phyloP scores from a whole-genome alignment of 2,797 vertebrate species.

The Margarornis squamiger region DNA sequence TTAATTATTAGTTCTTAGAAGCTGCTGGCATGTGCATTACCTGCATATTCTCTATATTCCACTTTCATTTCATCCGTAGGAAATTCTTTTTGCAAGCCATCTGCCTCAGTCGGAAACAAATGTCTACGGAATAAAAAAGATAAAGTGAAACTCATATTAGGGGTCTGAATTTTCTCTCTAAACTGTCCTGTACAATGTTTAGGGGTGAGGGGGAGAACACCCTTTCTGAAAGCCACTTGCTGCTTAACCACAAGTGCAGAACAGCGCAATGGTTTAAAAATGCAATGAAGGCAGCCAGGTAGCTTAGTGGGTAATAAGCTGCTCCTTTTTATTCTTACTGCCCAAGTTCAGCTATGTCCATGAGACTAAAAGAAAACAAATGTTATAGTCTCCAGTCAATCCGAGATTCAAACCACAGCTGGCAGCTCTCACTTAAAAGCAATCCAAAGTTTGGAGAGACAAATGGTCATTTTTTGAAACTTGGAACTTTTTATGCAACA shows the following conservation, averaged over 20 bases:
- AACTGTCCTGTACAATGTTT: not conserved
- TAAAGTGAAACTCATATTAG: not conserved
- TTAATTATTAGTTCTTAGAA: not conserved
- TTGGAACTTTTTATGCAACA: not conserved
- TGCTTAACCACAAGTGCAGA: not conserved
- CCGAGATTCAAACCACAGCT: slow-evolving; percentile 13
- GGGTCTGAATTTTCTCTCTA: not conserved
- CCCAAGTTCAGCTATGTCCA: slow-evolving; percentile 25
- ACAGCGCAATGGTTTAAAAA: slow-evolving; percentile 9
- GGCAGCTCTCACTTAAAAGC: slow-evolving; percentile 1
- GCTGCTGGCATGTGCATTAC: slow-evolving; percentile 52
- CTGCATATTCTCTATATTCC: not conserved
- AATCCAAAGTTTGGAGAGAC: not conserved
- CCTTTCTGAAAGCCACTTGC: not conserved
- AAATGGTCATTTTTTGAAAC: not conserved
- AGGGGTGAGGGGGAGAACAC: not conserved
- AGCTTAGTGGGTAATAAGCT: slow-evolving; percentile 31
- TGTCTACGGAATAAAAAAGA: slow-evolving; percentile 54
- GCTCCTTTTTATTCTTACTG: not conserved
- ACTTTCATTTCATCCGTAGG: slow-evolving; percentile 6
- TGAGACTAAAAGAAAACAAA: slow-evolving; percentile 60
- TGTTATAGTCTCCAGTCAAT: slow-evolving; percentile 5
- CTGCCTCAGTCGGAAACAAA: slow-evolving; percentile 64
- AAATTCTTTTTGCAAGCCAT: slow-evolving; percentile 18
- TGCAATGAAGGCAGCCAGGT: slow-evolving; percentile 49